Evolutionary conservation across 2,797 vertebrate genomes (phyloP).

Genomic region (Enteromius mattozi): DNA sequence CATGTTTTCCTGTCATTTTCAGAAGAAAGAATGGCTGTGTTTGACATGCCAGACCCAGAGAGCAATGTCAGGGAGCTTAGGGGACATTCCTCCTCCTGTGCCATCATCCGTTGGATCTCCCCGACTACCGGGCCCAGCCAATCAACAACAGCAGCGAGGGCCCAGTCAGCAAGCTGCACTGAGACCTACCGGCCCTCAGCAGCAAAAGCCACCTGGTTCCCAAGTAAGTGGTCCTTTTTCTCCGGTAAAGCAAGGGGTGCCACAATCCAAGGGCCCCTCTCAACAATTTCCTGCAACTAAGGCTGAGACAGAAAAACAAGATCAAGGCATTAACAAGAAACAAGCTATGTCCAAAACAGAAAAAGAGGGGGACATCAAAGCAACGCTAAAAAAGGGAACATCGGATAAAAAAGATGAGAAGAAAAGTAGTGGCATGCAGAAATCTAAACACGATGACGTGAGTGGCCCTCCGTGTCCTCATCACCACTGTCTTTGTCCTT

Average conservation of each 20-base stretch:
- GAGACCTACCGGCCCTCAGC: slow-evolving; percentile 76
- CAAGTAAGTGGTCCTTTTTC: slow-evolving; percentile 85
- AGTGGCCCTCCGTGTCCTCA: slow-evolving; percentile 81
- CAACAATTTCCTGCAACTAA: slow-evolving; percentile 77
- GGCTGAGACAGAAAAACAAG: slow-evolving; percentile 78
- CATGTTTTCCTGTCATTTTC: slow-evolving; percentile 65
- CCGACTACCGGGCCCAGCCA: slow-evolving; percentile 72
- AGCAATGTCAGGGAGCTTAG: slow-evolving; percentile 92
- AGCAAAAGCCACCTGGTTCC: slow-evolving; percentile 78
- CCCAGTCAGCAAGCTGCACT: slow-evolving; percentile 79
- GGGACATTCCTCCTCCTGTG: slow-evolving; percentile 81
- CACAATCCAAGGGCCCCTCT: slow-evolving; percentile 76
- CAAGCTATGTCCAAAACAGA: slow-evolving; percentile 75
- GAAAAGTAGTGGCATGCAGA: slow-evolving; percentile 79
- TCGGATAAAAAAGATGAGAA: slow-evolving; percentile 81
- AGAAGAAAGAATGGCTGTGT: slow-evolving; percentile 99
- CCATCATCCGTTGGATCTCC: slow-evolving; percentile 81
- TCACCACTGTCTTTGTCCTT: slow-evolving; percentile 46
- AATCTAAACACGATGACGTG: slow-evolving; percentile 90
- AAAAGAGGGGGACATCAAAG: slow-evolving; percentile 80
- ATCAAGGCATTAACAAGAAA: slow-evolving; percentile 78
- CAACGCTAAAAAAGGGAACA: slow-evolving; percentile 76
- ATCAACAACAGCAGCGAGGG: slow-evolving; percentile 78
- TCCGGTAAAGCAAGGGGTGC: slow-evolving; percentile 80
- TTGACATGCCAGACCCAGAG: slow-evolving; percentile 99